Conservation (phyloP, 2,888 invertebrate species). For the Eupeodes latifasciatus region DNA sequence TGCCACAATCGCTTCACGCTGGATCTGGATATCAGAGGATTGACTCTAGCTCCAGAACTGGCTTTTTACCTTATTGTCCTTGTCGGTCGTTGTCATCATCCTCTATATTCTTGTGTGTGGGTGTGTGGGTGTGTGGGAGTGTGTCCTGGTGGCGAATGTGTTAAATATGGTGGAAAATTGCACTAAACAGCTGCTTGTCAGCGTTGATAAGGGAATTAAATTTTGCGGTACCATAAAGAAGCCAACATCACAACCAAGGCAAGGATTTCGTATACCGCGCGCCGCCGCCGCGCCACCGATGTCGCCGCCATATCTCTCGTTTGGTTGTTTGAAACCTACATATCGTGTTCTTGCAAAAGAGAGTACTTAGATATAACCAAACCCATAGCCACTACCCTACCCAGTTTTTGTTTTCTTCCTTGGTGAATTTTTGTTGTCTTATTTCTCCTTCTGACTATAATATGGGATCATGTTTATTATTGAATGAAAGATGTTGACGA, state of each 20-base stretch:
- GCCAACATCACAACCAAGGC: constrained; percentile 52
- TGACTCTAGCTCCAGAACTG: constrained; percentile 40
- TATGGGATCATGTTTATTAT: constrained; percentile 70
- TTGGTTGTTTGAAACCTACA: constrained; percentile 30
- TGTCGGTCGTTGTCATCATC: constrained; percentile 45
- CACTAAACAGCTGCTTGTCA: constrained; percentile 84
- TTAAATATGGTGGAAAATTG: constrained; percentile 84
- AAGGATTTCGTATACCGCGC: constrained; percentile 55
- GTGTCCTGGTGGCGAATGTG: constrained; percentile 77
- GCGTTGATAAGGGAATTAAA: constrained; percentile 84
- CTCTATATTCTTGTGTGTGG: background rate
- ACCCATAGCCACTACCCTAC: background rate
- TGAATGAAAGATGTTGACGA: constrained; percentile 75
- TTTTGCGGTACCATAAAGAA: constrained; percentile 82
- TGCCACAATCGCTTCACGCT: constrained; percentile 12
- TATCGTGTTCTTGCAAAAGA: constrained; percentile 28
- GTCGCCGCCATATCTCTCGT: constrained; percentile 45
- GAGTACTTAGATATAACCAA: background rate
- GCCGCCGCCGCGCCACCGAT: too few species aligned
- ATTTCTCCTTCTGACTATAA: constrained; percentile 20
- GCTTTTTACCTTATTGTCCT: constrained; percentile 44
- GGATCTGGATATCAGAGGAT: constrained; percentile 32
- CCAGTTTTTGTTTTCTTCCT: constrained; percentile 42
- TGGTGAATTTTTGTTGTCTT: background rate
- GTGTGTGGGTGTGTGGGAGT: constrained; percentile 13